A percentile compares a stretch with the other conserved stretches of the same genome.
These are phyloP conservation scores for Panagrolaimus sp. DNA, from an alignment of 1,140 invertebrate genomes.

Conservation along the genomic window DNA sequence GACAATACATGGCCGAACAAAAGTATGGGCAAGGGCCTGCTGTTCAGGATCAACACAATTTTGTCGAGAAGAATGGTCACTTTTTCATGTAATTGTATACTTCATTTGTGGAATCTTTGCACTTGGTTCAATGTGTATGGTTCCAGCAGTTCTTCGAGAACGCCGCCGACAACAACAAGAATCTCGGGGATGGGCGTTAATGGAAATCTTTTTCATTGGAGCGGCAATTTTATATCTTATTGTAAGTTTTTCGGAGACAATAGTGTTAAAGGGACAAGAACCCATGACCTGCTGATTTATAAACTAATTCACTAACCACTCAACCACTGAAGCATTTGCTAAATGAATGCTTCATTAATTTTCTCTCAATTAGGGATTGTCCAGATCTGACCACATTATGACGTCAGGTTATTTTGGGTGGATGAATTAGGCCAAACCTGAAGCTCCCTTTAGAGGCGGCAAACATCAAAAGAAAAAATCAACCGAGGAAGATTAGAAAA, in stretches of 20 bases:
- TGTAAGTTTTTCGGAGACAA: constrained; percentile 65
- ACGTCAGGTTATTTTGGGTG: no score
- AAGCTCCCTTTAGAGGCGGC: no score
- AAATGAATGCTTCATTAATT: no score
- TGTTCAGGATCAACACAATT: constrained; percentile 18
- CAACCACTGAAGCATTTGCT: background rate
- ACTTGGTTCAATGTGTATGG: constrained; percentile 43
- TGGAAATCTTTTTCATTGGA: constrained; percentile 78
- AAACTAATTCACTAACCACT: background rate
- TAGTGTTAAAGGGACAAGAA: background rate
- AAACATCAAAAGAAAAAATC: no score
- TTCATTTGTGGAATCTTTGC: constrained; percentile 40
- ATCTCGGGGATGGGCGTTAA: constrained; percentile 78
- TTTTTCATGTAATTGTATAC: constrained; percentile 27
- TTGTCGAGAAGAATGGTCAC: constrained; percentile 26
- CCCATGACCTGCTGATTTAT: background rate
- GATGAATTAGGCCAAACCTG: no score
- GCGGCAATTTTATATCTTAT: constrained; percentile 77
- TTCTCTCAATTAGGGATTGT: no score
- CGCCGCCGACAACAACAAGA: constrained; percentile 63
- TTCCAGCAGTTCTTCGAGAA: constrained; percentile 42
- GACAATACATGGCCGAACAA: constrained; percentile 27
- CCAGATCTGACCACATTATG: no score
- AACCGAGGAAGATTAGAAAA: no score
- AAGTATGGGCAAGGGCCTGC: constrained; percentile 26